A percentile compares a stretch with the other conserved stretches of the same genome.
phyloP scores from a whole-genome alignment of 2,888 invertebrate genomes.

The Drosophila mimetica region DNA sequence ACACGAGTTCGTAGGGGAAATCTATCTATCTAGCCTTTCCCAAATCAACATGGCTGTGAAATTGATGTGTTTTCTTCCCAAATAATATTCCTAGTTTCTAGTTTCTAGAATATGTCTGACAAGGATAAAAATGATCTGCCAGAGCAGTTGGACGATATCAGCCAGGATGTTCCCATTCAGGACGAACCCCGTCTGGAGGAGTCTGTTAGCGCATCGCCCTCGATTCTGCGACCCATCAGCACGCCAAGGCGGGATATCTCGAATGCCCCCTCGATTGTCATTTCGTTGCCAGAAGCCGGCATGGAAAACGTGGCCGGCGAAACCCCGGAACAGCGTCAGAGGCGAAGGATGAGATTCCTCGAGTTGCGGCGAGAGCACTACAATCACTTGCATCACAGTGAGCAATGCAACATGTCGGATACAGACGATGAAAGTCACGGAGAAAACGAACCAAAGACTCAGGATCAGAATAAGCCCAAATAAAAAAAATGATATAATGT shows the following conservation, averaged over 20 bases:
- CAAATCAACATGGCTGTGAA: conserved; percentile 3
- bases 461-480: not conserved
- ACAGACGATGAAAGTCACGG: not conserved
- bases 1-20: not conserved
- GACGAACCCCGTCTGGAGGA: too few relatives aligned
- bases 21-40: not conserved
- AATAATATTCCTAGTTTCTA: not conserved
- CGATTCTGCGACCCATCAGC: conserved; percentile 6
- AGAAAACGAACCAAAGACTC: not conserved
- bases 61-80: conserved; percentile 7
- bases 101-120: conserved; percentile 15
- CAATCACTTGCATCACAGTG: conserved; percentile 45
- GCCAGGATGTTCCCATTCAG: not conserved
- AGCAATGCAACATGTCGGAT: conserved; percentile 12
- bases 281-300: conserved; percentile 31
- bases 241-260: conserved; percentile 1
- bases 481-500: not conserved
- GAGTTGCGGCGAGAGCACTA: conserved; percentile 61
- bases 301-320: conserved; percentile 1
- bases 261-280: conserved; percentile 43
- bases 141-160: not conserved
- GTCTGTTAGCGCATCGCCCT: not conserved
- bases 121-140: not conserved
- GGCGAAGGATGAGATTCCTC: conserved; percentile 48
- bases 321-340: conserved; percentile 31